Evolutionary conservation across 2,797 vertebrate genomes (phyloP).

Genomic region (Nyctibius grandis): DNA sequence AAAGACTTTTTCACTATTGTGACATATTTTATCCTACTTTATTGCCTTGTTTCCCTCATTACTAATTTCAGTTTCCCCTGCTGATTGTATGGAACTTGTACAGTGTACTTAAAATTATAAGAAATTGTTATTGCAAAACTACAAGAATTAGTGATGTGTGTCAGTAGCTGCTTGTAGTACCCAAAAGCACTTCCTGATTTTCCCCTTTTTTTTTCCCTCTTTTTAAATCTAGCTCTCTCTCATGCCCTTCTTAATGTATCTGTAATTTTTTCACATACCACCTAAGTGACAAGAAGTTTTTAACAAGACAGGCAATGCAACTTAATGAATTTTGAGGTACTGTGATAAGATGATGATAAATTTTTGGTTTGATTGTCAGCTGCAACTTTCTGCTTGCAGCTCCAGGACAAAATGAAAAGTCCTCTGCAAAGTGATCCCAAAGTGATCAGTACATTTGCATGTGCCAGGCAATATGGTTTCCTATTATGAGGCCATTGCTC

Average conservation of each 20-base stretch:
- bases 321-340: neutral
- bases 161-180: neutral
- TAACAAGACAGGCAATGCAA: neutral
- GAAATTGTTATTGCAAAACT: neutral
- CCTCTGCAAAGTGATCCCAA: neutral
- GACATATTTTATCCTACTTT: neutral
- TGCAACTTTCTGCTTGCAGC: neutral
- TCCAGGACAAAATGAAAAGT: neutral
- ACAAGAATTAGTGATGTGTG: neutral
- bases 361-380: neutral
- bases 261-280: neutral
- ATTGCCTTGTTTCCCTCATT: neutral
- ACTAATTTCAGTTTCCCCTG: neutral
- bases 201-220: fast-evolving
- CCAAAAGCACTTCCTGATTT: neutral
- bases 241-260: neutral
- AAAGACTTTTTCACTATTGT: neutral
- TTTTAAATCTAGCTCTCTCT: neutral
- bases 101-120: neutral
- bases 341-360: neutral
- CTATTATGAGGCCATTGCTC: neutral
- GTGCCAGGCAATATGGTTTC: neutral
- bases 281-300: neutral
- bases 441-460: neutral
- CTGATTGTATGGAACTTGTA: neutral